Evolutionary conservation across 2,797 vertebrate species (phyloP).

Genomic region (Cynopterus sphinx): DNA sequence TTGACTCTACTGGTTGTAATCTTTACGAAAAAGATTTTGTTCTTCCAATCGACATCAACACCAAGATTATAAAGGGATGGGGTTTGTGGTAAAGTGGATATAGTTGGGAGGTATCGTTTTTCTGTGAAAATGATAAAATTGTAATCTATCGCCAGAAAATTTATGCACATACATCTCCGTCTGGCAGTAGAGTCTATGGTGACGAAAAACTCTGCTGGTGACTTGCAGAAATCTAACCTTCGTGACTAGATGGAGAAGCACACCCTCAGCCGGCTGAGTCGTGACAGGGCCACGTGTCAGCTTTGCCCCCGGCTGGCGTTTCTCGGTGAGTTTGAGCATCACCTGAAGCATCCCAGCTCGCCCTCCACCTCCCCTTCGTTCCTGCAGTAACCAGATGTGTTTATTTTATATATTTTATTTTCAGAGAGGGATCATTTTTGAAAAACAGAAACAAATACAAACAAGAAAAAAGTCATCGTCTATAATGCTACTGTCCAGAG

Average conservation of each 20-base stretch:
- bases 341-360: not conserved
- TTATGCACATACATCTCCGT: accelerated
- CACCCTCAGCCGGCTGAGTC: not conserved
- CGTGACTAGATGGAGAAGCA: not conserved
- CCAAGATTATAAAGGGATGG: not conserved
- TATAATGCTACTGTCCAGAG: not conserved
- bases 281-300: not conserved
- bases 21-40: not conserved
- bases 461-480: not conserved
- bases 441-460: not conserved
- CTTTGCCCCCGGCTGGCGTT: not conserved
- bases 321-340: not conserved
- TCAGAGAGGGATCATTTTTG: not conserved
- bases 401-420: not conserved
- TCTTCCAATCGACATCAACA: not conserved
- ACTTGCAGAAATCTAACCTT: not conserved
- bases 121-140: not conserved
- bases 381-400: too few species aligned
- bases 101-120: not conserved
- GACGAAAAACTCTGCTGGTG: not conserved
- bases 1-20: not conserved
- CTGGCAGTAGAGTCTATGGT: not conserved
- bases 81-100: not conserved
- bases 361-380: not conserved
- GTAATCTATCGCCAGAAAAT: not conserved